Evolutionary conservation across 2,888 invertebrate genomes (phyloP), one percentile per base, ranked within the genome.

Genomic region (Drosophila pegasa): DNA sequence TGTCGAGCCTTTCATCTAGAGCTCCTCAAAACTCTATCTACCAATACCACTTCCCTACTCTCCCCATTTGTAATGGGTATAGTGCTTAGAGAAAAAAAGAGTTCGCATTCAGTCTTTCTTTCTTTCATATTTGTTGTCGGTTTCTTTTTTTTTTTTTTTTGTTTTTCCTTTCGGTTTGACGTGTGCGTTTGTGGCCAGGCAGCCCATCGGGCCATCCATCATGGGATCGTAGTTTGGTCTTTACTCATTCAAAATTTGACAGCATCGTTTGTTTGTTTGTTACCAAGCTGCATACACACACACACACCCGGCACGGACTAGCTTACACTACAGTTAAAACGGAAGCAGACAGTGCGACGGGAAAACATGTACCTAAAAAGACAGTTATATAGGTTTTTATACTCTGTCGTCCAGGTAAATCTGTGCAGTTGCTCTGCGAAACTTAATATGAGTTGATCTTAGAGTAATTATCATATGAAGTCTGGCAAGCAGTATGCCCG

Each of bases 191-290:
- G 68, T 50, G 60, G 50, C 48, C 48, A 27, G 48, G 48, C 61
- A 61, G 71, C 64, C 74, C 78, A 71, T 74, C 72, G 66, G 75
- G 66, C 86, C 86, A 87, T 87, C 81, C 76, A 86, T 87, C 87
- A 87, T 81, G 74, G 76, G 71, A 71, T 87, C 81, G 75, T 71
- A 84, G 78, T 78, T 88, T 80, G 80, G 82, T 87, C 84, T 87
- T 87, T 78, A 87, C 81, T 87, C 87, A 87, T 88, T 87, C 88
- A 87, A 84, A 84, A 87, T 88, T 87, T 87, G 87, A 87, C 87
- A 88, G 88, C 80, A 80, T 87, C 78, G 85, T 86, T 87, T 86
- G 85, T 85, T 87, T 83, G 77, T 83, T 78, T 69, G 71, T 66
- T 61, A 45, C 37, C 35, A 40, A 12, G n/a, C 40, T 40, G 37